Conservation (phyloP, 2,888 invertebrate genomes). For the Oxyscelio sp. region DNA sequence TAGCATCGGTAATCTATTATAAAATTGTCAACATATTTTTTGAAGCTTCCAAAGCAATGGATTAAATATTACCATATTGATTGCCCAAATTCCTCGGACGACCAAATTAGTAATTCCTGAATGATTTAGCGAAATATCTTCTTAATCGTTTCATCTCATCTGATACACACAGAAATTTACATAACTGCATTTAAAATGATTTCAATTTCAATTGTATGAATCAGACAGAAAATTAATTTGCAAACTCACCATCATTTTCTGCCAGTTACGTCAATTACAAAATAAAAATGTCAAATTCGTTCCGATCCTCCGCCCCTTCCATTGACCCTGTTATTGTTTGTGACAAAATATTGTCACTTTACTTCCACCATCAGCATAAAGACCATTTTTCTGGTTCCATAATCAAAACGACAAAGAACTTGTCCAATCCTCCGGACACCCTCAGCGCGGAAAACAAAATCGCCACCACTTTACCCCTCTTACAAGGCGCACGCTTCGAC, state of each 20-base stretch:
- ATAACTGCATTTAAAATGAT: too few species aligned
- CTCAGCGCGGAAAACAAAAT: slow-evolving; percentile 19
- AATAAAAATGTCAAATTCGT: background rate
- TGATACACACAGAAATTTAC: too few species aligned
- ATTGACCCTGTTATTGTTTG: background rate
- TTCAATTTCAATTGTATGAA: too few species aligned
- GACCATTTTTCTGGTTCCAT: background rate
- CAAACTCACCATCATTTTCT: background rate
- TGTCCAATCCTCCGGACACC: background rate
- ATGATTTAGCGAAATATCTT: background rate
- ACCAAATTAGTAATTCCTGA: background rate
- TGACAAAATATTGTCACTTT: slow-evolving; percentile 27
- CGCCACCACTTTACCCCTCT: background rate
- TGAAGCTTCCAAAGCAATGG: too few species aligned
- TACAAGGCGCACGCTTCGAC: slow-evolving; percentile 45
- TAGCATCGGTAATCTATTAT: too few species aligned
- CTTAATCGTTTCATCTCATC: too few species aligned
- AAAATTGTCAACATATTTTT: too few species aligned
- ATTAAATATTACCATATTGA: too few species aligned
- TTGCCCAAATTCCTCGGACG: background rate
- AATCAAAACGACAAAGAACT: background rate
- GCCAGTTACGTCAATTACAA: background rate
- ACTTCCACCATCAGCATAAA: background rate
- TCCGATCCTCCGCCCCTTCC: background rate
- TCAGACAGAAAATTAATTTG: background rate